These are phyloP conservation scores for Watsonalla cultraria DNA, from an alignment of 2,888 invertebrate genomes.

Conservation along the genomic window DNA sequence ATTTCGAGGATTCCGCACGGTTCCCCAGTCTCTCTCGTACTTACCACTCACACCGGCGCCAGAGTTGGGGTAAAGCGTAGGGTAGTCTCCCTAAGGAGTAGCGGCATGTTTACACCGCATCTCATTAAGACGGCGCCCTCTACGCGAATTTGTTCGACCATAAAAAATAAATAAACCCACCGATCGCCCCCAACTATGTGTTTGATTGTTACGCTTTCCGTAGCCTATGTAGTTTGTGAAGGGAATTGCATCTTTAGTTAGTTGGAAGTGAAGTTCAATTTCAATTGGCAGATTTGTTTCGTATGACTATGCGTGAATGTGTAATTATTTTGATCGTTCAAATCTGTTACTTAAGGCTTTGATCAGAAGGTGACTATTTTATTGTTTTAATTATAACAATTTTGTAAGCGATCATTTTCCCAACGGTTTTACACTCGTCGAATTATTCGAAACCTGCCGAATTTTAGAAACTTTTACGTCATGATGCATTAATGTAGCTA, in stretches of 20 bases:
- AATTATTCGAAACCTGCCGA: too few relatives aligned
- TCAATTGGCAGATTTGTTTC: not conserved
- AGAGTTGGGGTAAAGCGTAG: constrained; percentile 6
- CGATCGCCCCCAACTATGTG: constrained; percentile 31
- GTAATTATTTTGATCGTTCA: not conserved
- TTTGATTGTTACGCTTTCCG: constrained; percentile 24
- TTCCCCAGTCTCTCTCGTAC: constrained; percentile 11
- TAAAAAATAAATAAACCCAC: constrained; percentile 60
- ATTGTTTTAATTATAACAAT: too few relatives aligned
- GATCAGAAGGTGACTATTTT: too few relatives aligned
- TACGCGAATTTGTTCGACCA: constrained; percentile 50
- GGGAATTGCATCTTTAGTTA: not conserved
- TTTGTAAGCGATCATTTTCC: too few relatives aligned
- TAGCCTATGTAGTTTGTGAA: not conserved
- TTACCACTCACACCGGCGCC: constrained; percentile 9
- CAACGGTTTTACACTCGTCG: too few relatives aligned
- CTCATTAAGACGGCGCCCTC: constrained; percentile 54
- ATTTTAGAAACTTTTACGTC: too few relatives aligned
- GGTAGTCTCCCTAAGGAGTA: constrained; percentile 52
- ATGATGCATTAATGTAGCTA: too few relatives aligned
- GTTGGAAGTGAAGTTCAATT: not conserved
- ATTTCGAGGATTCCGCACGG: constrained; percentile 30
- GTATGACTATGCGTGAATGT: not conserved
- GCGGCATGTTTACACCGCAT: constrained; percentile 61
- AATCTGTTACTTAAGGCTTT: not conserved